Evolutionary conservation across 2,888 invertebrate species (phyloP), one percentile per base, ranked within the genome.

Genomic region (Disparrhopalites patrizii): DNA sequence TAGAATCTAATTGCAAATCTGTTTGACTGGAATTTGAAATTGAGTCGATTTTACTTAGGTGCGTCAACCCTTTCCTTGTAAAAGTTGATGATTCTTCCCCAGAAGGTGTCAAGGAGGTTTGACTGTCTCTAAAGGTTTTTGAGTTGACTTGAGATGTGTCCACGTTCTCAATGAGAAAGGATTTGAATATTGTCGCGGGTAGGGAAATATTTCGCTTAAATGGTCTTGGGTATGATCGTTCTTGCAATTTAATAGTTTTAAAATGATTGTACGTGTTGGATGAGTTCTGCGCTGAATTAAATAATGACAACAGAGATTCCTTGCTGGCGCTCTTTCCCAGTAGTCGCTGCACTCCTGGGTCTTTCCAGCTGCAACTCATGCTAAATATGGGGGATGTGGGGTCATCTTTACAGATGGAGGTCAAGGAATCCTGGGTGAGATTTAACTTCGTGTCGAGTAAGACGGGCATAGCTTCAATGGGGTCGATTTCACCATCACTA

Each of bases 391-490:
- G 20, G 7, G 23, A 8, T 20, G 18, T 8, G 10, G 10, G 10
- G 2, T 3, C 47, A 7, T 47, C 47, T 20, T 47, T 18, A 20
- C 3, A 2, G 5, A 47, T 5, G 10, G 47, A 47, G 5, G 47
- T 23, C 23, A 47, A 23, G 47, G 47, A 47, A 8, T 50, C 56
- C 18, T 43, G 31, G 25, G 33, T 47, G 0, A 60, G 8, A 52
- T 60, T 60, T 3, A 47, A 23, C 30, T 51, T 25, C 3, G 70
- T 70, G 56, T 74, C 71, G 20, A 74, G 63, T 3, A 73, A 70
- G n/a, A 74, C 69, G 5, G 74, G 70, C 66, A 74, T 68, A 1
- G 72, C 67, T 27, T 74, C 74, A 31, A 74, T 70, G 50, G 68
- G 70, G n/a, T 72, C 73, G 23, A 73, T 61, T 56, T 74, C 73